Evolutionary conservation across 2,888 invertebrate species (phyloP).

Genomic region (Melanostoma mellinum): DNA sequence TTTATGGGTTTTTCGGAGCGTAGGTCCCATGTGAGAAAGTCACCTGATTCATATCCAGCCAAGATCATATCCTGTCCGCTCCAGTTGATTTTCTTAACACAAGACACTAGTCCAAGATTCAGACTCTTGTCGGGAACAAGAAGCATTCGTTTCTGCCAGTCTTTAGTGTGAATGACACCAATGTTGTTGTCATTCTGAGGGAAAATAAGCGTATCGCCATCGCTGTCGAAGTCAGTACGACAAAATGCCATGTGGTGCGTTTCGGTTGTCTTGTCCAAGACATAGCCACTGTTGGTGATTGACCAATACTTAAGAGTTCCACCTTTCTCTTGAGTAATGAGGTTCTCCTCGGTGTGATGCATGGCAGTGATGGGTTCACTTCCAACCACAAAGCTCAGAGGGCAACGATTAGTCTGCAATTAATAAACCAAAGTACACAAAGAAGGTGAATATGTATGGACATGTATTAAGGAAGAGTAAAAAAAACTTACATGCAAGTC

Average conservation of each 20-base stretch:
- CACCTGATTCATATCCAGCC: slow-evolving; percentile 89
- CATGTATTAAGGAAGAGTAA: not conserved
- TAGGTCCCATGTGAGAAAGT: slow-evolving; percentile 88
- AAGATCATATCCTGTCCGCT: slow-evolving; percentile 84
- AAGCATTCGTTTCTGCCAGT: slow-evolving; percentile 79
- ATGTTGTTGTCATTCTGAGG: slow-evolving; percentile 85
- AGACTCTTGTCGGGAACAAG: slow-evolving; percentile 79
- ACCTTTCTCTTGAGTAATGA: slow-evolving; percentile 90
- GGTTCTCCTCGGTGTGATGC: slow-evolving; percentile 84
- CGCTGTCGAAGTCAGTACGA: slow-evolving; percentile 83
- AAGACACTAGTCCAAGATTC: slow-evolving; percentile 84
- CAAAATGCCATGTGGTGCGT: slow-evolving; percentile 88
- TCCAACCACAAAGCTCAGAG: slow-evolving; percentile 86
- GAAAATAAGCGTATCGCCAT: slow-evolving; percentile 85
- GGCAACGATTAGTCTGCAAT: slow-evolving; percentile 87
- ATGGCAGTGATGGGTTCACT: slow-evolving; percentile 82
- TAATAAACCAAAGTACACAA: slow-evolving; percentile 76
- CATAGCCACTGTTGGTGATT: slow-evolving; percentile 85
- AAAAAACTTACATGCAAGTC: slow-evolving; percentile 87
- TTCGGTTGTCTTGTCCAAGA: slow-evolving; percentile 84
- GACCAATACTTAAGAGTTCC: slow-evolving; percentile 87
- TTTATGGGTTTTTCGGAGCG: slow-evolving; percentile 82
- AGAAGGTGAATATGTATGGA: not conserved
- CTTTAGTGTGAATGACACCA: slow-evolving; percentile 80
- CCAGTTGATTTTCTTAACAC: slow-evolving; percentile 83